A percentile compares a stretch with the other conserved stretches of the same genome.
phyloP scores from a whole-genome alignment of 2,888 invertebrate genomes.

The Agrilus cyanescens region DNA sequence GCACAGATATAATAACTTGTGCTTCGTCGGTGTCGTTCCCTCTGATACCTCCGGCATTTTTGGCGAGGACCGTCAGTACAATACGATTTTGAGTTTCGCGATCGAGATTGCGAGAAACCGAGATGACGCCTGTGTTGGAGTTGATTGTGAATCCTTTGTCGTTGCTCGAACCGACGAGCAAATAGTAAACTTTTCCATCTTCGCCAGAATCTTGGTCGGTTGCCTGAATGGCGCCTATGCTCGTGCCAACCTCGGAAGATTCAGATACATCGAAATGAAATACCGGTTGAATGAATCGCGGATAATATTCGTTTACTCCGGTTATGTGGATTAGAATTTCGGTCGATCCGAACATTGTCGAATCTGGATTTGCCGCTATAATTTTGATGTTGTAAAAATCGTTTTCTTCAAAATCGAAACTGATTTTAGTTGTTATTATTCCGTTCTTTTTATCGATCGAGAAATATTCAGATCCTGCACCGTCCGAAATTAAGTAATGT shows the following conservation, averaged over 20 bases:
- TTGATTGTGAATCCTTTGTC: conserved; percentile 82
- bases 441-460: conserved; percentile 68
- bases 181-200: conserved; percentile 79
- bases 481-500: conserved; percentile 69
- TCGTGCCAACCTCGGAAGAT: conserved; percentile 74
- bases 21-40: conserved; percentile 95
- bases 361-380: conserved; percentile 78
- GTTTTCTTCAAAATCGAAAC: conserved; percentile 82
- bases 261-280: conserved; percentile 91
- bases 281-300: conserved; percentile 76
- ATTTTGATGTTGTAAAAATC: conserved; percentile 62
- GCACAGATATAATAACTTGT: conserved; percentile 83
- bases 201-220: conserved; percentile 81
- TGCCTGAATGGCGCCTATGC: conserved; percentile 77
- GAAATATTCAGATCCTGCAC: conserved; percentile 63
- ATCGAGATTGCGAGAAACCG: conserved; percentile 70
- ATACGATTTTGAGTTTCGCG: conserved; percentile 82
- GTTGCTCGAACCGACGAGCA: conserved; percentile 88
- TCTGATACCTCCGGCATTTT: conserved; percentile 85
- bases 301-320: conserved; percentile 81
- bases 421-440: conserved; percentile 57
- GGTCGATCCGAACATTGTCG: conserved; percentile 64
- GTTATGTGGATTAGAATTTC: conserved; percentile 64
- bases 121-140: conserved; percentile 70
- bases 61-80: conserved; percentile 83